phyloP scores from a whole-genome alignment of 2,888 invertebrate species.

The Abscondita cerata region DNA sequence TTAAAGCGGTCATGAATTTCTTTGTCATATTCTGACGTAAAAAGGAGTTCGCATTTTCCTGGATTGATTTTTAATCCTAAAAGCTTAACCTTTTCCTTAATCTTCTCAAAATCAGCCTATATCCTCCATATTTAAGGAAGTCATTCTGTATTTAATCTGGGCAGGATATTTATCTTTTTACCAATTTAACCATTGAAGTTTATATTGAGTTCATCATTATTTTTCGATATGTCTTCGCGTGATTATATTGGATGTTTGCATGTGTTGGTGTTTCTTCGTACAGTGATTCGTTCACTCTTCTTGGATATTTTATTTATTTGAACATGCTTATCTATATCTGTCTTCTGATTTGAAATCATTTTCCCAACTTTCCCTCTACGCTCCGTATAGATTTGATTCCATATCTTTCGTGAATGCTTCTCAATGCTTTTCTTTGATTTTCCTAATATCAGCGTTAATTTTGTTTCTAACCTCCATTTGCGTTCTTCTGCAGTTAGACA shows the following conservation, averaged over 20 bases:
- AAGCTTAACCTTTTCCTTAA: no score
- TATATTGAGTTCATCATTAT: background rate
- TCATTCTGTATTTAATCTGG: no score
- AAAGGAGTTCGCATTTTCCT: no score
- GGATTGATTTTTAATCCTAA: no score
- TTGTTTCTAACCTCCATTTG: constrained; percentile 1
- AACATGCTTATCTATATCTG: no score
- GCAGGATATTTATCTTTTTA: no score
- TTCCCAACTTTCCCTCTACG: constrained; percentile 10
- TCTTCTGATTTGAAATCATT: constrained; percentile 13
- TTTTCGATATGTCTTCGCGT: background rate
- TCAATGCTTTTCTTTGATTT: constrained; percentile 10
- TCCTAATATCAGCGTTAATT: constrained; percentile 7
- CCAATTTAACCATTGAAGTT: no score
- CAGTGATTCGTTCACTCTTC: background rate
- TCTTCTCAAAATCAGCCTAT: no score
- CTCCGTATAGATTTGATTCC: constrained; percentile 10
- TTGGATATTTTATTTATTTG: background rate
- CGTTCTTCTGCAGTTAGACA: background rate
- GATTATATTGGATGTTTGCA: background rate
- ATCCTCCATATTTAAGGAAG: no score
- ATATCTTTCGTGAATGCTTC: constrained; percentile 2
- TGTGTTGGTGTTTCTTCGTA: constrained; percentile 14
- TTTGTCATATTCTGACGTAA: no score
- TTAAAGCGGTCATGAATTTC: no score